These are phyloP conservation scores for Hepsetus odoe DNA, from an alignment of 2,113 vertebrate species.

Conservation along the genomic window DNA sequence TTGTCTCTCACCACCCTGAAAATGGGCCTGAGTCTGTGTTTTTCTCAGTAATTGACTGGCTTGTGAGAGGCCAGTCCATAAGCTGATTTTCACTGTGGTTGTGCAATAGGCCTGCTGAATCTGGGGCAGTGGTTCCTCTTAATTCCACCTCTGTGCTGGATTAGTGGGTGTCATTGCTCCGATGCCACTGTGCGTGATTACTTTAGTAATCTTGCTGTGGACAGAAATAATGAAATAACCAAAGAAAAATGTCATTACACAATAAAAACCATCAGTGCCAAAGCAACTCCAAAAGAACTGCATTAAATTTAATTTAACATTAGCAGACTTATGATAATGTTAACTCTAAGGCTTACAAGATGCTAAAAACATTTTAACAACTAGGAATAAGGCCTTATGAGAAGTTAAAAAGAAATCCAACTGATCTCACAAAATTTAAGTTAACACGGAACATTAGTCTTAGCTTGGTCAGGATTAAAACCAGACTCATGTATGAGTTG, in stretches of 20 bases:
- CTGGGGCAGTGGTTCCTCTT: slow-evolving; percentile 48
- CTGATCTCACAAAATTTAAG: background rate
- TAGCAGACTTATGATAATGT: background rate
- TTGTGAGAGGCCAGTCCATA: slow-evolving; percentile 30
- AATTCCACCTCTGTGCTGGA: slow-evolving; percentile 51
- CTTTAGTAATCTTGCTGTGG: slow-evolving; percentile 30
- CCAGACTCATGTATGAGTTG: too few relatives aligned
- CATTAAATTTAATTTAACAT: background rate
- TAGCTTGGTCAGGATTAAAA: background rate
- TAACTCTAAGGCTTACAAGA: too few relatives aligned
- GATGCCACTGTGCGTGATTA: slow-evolving; percentile 40
- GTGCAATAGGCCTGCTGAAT: slow-evolving; percentile 47
- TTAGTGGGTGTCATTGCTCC: slow-evolving; percentile 47
- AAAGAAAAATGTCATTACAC: slow-evolving; percentile 13
- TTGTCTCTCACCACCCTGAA: too few relatives aligned
- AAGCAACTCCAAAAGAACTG: background rate
- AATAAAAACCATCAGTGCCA: background rate
- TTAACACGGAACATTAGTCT: too few relatives aligned
- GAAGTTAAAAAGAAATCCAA: background rate
- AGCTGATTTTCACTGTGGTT: slow-evolving; percentile 46
- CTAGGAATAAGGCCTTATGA: background rate
- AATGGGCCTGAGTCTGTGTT: slow-evolving; percentile 21
- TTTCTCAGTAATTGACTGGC: slow-evolving; percentile 32
- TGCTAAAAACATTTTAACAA: background rate
- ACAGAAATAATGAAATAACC: slow-evolving; percentile 13